Evolutionary conservation across 2,797 vertebrate species (phyloP).

Genomic region (Emys orbicularis): DNA sequence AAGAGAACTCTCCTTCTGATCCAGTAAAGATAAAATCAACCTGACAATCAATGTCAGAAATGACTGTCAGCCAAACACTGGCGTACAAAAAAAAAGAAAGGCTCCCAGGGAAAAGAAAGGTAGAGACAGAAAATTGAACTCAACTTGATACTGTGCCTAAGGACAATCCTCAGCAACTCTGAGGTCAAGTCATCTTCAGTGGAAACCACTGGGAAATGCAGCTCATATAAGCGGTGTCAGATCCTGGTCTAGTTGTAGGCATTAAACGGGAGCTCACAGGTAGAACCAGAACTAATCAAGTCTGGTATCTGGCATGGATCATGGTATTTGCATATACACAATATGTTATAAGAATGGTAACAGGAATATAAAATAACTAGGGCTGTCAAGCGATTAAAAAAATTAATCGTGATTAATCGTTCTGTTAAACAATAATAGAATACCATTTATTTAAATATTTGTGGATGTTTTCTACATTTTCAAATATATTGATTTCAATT

Average conservation of each 20-base stretch:
- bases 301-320: conserved; percentile 14
- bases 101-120: not conserved
- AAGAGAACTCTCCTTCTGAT: conserved; percentile 40
- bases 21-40: conserved; percentile 52
- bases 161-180: not conserved
- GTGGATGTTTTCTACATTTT: too few species aligned
- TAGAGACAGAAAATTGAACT: conserved; percentile 13
- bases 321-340: conserved; percentile 34
- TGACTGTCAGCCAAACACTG: conserved; percentile 27
- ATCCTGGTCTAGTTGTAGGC: not conserved
- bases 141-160: conserved; percentile 6
- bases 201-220: conserved; percentile 21
- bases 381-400: too few species aligned
- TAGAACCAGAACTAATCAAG: not conserved
- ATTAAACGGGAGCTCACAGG: conserved; percentile 6
- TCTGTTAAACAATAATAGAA: too few species aligned
- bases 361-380: conserved; percentile 11
- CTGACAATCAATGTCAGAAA: conserved; percentile 57
- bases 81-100: not conserved
- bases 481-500: too few species aligned
- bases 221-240: conserved; percentile 5
- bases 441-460: too few species aligned
- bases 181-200: not conserved
- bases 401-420: too few species aligned
- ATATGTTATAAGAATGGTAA: not conserved